phyloP scores from a whole-genome alignment of 2,113 vertebrate species.

The Pomatostomus ruficeps region DNA sequence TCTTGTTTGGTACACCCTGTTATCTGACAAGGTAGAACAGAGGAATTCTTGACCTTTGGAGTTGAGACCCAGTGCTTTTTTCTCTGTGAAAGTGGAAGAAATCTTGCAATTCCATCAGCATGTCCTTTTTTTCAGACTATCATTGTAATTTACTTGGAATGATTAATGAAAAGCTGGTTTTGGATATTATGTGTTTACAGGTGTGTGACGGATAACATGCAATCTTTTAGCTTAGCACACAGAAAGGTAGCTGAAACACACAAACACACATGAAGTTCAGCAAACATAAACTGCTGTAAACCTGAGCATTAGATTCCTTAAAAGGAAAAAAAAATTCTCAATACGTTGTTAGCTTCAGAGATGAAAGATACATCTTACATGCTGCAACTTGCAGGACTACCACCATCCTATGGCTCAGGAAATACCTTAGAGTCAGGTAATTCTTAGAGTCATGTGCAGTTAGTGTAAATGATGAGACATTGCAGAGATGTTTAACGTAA shows the following conservation, averaged over 20 bases:
- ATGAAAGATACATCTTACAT: background rate
- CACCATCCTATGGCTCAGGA: background rate
- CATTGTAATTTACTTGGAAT: background rate
- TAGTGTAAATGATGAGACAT: background rate
- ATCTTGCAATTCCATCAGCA: background rate
- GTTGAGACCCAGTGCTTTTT: background rate
- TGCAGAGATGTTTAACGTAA: background rate
- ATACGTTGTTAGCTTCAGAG: background rate
- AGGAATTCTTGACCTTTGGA: background rate
- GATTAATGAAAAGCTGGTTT: background rate
- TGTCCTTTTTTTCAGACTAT: background rate
- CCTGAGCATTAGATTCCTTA: background rate
- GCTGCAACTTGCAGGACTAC: background rate
- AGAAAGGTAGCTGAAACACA: background rate
- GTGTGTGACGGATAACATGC: accelerated
- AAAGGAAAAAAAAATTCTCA: background rate
- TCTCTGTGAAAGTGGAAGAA: background rate
- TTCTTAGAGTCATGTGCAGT: background rate
- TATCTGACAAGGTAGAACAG: background rate
- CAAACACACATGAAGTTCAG: background rate
- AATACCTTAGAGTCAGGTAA: no score
- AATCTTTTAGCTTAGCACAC: background rate
- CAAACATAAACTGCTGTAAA: background rate
- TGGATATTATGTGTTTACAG: background rate
- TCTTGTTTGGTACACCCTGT: background rate